These are phyloP conservation scores for Ctenoplectra terminalis DNA, from an alignment of 1,140 invertebrate genomes.

Conservation along the genomic window DNA sequence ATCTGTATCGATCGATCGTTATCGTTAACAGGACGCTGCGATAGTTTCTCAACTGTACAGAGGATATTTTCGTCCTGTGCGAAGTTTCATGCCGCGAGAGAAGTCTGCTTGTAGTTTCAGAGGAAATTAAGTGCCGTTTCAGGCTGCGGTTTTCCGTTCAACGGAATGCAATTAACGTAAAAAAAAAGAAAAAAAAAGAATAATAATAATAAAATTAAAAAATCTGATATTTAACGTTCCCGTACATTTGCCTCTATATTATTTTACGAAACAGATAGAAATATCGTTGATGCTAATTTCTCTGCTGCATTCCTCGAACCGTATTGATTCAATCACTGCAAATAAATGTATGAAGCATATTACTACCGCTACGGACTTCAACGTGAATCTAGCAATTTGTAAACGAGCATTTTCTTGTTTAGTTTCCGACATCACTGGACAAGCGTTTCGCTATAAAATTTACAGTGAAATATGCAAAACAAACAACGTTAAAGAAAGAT, in stretches of 20 bases:
- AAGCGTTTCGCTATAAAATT: not conserved
- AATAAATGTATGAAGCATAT: conserved; percentile 6
- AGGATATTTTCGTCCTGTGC: not conserved
- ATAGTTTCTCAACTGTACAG: not conserved
- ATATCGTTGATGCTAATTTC: not conserved
- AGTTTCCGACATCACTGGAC: not conserved
- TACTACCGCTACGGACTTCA: not conserved
- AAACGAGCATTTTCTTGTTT: not conserved
- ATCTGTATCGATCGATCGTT: conserved; percentile 54
- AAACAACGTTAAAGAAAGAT: not conserved
- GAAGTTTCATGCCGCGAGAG: not conserved
- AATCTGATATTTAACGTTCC: too few relatives aligned
- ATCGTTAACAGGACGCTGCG: not conserved
- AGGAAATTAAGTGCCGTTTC: not conserved
- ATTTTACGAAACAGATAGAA: conserved; percentile 17
- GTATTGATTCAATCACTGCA: not conserved
- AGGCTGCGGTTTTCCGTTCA: too few relatives aligned
- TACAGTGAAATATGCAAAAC: too few relatives aligned
- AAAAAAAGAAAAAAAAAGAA: not conserved
- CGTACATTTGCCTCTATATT: not conserved
- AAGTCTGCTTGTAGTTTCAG: not conserved
- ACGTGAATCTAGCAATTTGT: not conserved
- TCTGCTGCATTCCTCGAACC: not conserved
- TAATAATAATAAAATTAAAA: not conserved
- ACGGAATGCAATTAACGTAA: too few relatives aligned